A percentile compares a stretch with the other conserved stretches of the same genome.
phyloP scores from a whole-genome alignment of 2,888 invertebrate species.

The Sepiola atlantica region DNA sequence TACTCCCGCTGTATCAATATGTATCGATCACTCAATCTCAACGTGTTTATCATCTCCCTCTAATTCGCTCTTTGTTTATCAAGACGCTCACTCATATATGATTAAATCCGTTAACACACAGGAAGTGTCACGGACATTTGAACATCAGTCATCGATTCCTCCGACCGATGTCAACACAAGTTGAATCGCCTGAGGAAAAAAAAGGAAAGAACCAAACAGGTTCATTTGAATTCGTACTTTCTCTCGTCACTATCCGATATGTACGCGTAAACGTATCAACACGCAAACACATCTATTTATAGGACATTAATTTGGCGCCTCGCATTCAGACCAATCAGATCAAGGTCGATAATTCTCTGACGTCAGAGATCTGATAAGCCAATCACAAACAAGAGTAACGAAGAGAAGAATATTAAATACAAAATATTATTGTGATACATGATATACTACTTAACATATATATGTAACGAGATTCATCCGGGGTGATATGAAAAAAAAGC shows the following conservation, averaged over 20 bases:
- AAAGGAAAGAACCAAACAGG: neutral
- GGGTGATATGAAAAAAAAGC: too few species aligned
- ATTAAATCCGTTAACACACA: neutral
- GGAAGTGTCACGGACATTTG: neutral
- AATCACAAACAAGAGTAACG: too few species aligned
- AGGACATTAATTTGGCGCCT: neutral
- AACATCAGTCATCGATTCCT: neutral
- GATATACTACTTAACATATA: too few species aligned
- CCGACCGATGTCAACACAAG: neutral
- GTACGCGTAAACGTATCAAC: neutral
- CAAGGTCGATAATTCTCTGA: neutral
- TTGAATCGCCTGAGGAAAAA: neutral
- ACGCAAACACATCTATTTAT: neutral
- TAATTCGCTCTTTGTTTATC: neutral
- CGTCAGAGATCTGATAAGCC: neutral
- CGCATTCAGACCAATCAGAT: neutral
- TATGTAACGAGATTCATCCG: too few species aligned
- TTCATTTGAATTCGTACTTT: neutral
- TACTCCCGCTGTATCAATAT: neutral
- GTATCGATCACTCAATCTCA: neutral
- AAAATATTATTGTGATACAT: too few species aligned
- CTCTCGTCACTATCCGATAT: neutral
- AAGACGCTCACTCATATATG: neutral
- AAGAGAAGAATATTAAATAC: too few species aligned
- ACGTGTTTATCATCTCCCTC: neutral